A percentile compares a stretch with the other conserved stretches of the same genome.
These are phyloP conservation scores for Eulemur rufifrons DNA, from an alignment of 2,113 vertebrate species.

Conservation along the genomic window DNA sequence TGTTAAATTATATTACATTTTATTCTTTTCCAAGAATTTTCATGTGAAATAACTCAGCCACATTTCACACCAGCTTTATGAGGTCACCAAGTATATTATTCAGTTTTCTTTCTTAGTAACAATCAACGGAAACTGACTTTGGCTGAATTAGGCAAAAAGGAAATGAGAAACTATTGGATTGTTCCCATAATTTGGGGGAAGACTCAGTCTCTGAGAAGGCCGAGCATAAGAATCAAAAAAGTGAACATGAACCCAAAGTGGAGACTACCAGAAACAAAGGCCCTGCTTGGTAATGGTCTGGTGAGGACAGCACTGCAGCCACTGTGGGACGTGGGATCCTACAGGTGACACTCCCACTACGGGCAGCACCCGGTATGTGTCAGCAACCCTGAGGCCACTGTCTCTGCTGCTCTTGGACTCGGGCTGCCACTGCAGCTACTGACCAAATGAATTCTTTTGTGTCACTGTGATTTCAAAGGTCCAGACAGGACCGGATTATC, in stretches of 20 bases:
- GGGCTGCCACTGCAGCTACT: neutral
- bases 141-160: neutral
- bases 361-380: accelerated
- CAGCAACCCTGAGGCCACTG: neutral
- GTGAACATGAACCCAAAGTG: neutral
- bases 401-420: neutral
- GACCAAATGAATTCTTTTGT: neutral
- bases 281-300: neutral
- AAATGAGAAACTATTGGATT: neutral
- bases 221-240: neutral
- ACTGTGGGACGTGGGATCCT: too few species aligned
- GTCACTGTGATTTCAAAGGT: neutral
- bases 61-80: neutral
- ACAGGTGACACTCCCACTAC: accelerated
- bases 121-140: neutral
- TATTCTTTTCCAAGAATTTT: neutral
- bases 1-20: neutral
- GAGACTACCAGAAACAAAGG: neutral
- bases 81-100: neutral
- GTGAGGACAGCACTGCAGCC: too few species aligned
- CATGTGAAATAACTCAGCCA: neutral
- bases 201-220: neutral
- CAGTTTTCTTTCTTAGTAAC: neutral
- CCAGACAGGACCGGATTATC: neutral
- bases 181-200: neutral